phyloP scores from a whole-genome alignment of 1,140 invertebrate species.

The Drosophila kepulauana region DNA sequence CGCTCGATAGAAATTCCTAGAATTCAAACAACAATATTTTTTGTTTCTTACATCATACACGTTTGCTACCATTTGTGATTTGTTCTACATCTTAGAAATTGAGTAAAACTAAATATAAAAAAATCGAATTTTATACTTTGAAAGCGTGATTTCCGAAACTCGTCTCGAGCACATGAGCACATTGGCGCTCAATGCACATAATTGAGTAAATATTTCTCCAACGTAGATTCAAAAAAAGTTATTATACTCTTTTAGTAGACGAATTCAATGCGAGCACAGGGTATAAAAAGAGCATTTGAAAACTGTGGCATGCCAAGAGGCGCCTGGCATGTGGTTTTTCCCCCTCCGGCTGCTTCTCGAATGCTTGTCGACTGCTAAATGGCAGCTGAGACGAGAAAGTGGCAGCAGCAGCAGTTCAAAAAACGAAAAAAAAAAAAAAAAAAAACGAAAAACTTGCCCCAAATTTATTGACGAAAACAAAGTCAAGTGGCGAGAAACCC shows the following conservation, averaged over 20 bases:
- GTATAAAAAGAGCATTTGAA: slow-evolving; percentile 30
- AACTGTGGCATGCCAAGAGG: slow-evolving; percentile 70
- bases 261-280: neutral
- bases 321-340: slow-evolving; percentile 67
- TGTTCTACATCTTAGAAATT: too few relatives aligned
- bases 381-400: slow-evolving; percentile 47
- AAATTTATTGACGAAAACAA: slow-evolving; percentile 80
- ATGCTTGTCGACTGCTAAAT: slow-evolving; percentile 37
- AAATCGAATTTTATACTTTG: too few relatives aligned
- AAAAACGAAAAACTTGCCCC: slow-evolving; percentile 49
- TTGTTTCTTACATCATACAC: too few relatives aligned
- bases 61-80: too few relatives aligned
- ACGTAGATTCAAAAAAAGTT: neutral
- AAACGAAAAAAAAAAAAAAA: too few relatives aligned
- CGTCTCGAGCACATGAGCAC: too few relatives aligned
- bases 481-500: slow-evolving; percentile 67
- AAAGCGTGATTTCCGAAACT: too few relatives aligned
- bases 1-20: too few relatives aligned
- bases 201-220: neutral
- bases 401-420: neutral
- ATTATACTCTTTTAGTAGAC: neutral
- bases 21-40: too few relatives aligned
- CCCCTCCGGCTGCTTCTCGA: neutral
- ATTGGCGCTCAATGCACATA: too few relatives aligned
- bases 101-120: too few relatives aligned